Percentiles rank a stretch among this genome's conserved stretches.
phyloP scores from a whole-genome alignment of 2,113 vertebrate genomes.

The Alouatta palliata region DNA sequence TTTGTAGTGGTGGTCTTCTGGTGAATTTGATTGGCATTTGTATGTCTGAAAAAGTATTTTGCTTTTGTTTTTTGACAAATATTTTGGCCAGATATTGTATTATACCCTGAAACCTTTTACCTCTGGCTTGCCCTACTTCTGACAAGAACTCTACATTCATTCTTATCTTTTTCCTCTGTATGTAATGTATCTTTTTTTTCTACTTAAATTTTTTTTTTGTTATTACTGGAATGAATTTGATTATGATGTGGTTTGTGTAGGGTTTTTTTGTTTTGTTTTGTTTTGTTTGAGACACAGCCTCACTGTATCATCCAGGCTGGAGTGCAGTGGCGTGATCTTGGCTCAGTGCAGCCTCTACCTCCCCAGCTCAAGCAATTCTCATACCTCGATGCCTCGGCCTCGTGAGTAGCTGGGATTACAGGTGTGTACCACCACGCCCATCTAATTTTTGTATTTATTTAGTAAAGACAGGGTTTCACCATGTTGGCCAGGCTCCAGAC shows the following conservation, averaged over 20 bases:
- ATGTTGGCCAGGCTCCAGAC: too few relatives aligned
- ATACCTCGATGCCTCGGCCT: too few relatives aligned
- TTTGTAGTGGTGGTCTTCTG: neutral
- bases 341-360: too few relatives aligned
- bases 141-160: neutral
- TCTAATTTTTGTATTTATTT: too few relatives aligned
- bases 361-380: too few relatives aligned
- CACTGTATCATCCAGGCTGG: too few relatives aligned
- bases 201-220: neutral
- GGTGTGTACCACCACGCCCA: too few relatives aligned
- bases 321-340: too few relatives aligned
- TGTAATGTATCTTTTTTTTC: neutral
- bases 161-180: neutral
- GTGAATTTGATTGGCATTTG: neutral
- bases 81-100: neutral
- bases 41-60: conserved; percentile 7
- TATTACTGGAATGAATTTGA: neutral
- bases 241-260: neutral
- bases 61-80: neutral
- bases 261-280: too few relatives aligned
- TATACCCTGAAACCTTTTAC: neutral
- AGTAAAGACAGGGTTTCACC: too few relatives aligned
- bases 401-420: too few relatives aligned
- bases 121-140: neutral
- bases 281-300: too few relatives aligned